Conservation (phyloP, 2,888 invertebrate genomes). For the Ryuthela nishihirai region DNA sequence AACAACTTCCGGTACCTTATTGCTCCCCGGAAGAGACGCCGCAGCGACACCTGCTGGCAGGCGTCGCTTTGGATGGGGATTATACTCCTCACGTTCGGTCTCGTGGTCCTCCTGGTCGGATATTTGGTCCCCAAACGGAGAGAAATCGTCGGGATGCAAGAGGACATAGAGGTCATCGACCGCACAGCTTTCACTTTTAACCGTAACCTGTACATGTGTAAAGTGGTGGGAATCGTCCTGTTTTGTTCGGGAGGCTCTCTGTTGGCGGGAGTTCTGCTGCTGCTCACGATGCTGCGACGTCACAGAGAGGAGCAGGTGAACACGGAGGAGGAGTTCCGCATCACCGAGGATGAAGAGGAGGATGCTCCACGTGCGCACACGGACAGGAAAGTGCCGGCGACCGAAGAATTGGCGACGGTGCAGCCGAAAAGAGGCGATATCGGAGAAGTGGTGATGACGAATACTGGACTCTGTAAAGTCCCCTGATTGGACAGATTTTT, state of each 20-base stretch:
- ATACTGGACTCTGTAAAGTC: conserved; percentile 35
- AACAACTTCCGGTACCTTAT: conserved; percentile 51
- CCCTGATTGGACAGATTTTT: conserved; percentile 6
- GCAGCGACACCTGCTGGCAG: conserved; percentile 16
- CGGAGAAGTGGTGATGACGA: conserved; percentile 38
- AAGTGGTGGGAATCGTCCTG: conserved; percentile 53
- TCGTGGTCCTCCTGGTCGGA: conserved; percentile 54
- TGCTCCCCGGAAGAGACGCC: conserved; percentile 20
- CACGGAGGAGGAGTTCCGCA: conserved; percentile 8
- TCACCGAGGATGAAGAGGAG: background rate
- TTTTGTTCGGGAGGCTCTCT: conserved; percentile 55
- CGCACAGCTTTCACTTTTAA: conserved; percentile 52
- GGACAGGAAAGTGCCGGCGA: conserved; percentile 47
- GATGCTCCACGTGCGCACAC: conserved; percentile 1
- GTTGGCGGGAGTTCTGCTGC: conserved; percentile 52
- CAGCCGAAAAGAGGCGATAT: conserved; percentile 48
- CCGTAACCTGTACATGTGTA: conserved; percentile 53
- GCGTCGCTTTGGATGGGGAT: conserved; percentile 49
- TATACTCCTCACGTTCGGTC: conserved; percentile 53
- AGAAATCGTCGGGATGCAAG: conserved; percentile 48
- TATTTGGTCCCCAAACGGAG: conserved; percentile 53
- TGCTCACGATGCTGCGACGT: conserved; percentile 51
- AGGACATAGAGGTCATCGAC: conserved; percentile 51
- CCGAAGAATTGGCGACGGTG: conserved; percentile 48
- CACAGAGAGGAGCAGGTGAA: conserved; percentile 10